Evolutionary conservation across 2,113 vertebrate species (phyloP).

Genomic region (Pangasianodon hypophthalmus): DNA sequence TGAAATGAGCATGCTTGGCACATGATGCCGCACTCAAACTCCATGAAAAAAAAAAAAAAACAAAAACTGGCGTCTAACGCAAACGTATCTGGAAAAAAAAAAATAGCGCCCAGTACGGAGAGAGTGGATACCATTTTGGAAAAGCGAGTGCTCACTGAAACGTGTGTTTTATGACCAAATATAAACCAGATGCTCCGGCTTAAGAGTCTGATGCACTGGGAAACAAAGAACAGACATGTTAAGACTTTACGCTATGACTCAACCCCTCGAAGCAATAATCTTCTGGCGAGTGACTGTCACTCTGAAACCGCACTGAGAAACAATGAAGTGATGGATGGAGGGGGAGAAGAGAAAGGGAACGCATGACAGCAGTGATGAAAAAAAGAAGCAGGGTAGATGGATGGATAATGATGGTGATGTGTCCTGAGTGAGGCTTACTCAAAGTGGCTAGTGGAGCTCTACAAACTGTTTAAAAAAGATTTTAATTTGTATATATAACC

Average conservation of each 20-base stretch:
- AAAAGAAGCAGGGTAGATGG: conserved; percentile 34
- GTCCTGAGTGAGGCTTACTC: background rate
- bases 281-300: conserved; percentile 25
- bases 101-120: background rate
- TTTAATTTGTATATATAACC: background rate
- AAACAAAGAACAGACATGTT: conserved; percentile 41
- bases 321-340: conserved; percentile 12
- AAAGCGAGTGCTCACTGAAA: conserved; percentile 2
- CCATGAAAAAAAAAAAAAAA: conserved; percentile 12
- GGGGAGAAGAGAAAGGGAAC: background rate
- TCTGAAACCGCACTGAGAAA: conserved; percentile 12
- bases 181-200: conserved; percentile 40
- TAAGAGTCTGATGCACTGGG: conserved; percentile 32
- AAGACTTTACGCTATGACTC: conserved; percentile 39
- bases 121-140: conserved; percentile 14
- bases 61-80: background rate
- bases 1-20: conserved; percentile 41
- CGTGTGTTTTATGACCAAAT: conserved; percentile 33
- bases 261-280: conserved; percentile 16
- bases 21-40: conserved; percentile 10
- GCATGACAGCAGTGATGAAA: conserved; percentile 27
- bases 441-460: background rate
- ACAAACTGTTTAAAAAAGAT: background rate
- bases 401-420: conserved; percentile 13
- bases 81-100: conserved; percentile 1